Evolutionary conservation across 2,113 vertebrate species (phyloP).

Genomic region (Lycaon pictus): DNA sequence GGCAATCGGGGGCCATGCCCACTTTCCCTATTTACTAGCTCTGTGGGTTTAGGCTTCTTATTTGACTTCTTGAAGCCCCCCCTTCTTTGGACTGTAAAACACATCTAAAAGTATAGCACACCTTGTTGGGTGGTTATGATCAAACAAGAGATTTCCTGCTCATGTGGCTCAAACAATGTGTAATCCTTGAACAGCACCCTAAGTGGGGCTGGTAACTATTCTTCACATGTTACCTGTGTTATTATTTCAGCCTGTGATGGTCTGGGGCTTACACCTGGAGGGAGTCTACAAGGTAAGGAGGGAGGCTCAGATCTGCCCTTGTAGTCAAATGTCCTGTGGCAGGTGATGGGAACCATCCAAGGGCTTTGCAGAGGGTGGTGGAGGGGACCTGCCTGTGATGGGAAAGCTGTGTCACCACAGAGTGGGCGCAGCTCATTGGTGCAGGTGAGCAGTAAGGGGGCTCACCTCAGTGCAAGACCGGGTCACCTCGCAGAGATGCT

Average conservation of each 20-base stretch:
- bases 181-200: background rate
- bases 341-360: background rate
- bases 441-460: no score
- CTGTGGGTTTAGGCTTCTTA: background rate
- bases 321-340: background rate
- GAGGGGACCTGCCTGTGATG: background rate
- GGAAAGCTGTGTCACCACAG: background rate
- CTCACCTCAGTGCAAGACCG: background rate
- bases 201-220: no score
- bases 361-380: background rate
- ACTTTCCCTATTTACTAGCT: background rate
- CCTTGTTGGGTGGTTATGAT: background rate
- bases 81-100: background rate
- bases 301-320: background rate
- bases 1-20: background rate
- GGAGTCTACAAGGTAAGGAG: background rate
- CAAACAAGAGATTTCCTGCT: no score
- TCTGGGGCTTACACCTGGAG: rapidly evolving
- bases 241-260: background rate
- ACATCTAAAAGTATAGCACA: background rate
- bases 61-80: background rate
- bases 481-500: background rate
- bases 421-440: background rate
- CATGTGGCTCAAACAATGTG: background rate
- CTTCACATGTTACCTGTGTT: background rate